phyloP scores from a whole-genome alignment of 2,888 invertebrate genomes.

The Polydrusus pterygomalis region DNA sequence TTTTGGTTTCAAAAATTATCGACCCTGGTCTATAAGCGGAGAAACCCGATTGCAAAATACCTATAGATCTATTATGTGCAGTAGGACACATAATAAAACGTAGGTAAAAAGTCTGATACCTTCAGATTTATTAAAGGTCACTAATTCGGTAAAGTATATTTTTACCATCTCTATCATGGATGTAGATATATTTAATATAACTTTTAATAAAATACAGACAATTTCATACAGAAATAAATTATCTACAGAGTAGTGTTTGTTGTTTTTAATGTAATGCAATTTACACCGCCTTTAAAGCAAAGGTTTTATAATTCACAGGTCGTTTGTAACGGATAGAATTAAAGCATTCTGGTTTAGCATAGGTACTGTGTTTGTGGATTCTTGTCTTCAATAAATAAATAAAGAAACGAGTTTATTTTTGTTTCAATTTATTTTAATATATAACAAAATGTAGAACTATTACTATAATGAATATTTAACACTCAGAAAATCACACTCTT shows the following conservation, averaged over 20 bases:
- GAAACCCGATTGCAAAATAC: too few relatives aligned
- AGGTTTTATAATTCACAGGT: too few relatives aligned
- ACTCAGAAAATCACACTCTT: conserved; percentile 52
- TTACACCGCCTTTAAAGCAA: not conserved
- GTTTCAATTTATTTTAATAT: conserved; percentile 58
- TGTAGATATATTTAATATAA: too few relatives aligned
- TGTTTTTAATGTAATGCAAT: not conserved
- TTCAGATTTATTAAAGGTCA: too few relatives aligned
- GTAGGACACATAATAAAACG: too few relatives aligned
- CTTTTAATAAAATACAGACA: not conserved
- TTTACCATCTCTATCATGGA: too few relatives aligned
- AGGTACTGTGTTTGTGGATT: conserved; percentile 18
- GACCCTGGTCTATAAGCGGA: too few relatives aligned
- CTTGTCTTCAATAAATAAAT: conserved; percentile 8
- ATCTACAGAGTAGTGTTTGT: not conserved
- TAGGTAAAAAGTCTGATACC: too few relatives aligned
- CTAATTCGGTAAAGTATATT: too few relatives aligned
- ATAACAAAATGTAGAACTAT: conserved; percentile 67
- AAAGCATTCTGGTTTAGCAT: not conserved
- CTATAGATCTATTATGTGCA: too few relatives aligned
- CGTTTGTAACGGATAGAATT: not conserved
- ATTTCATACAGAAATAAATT: not conserved
- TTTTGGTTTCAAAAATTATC: too few relatives aligned
- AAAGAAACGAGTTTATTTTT: conserved; percentile 1
- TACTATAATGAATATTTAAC: conserved; percentile 57